phyloP scores from a whole-genome alignment of 2,797 vertebrate species.

The Sus cebifrons region DNA sequence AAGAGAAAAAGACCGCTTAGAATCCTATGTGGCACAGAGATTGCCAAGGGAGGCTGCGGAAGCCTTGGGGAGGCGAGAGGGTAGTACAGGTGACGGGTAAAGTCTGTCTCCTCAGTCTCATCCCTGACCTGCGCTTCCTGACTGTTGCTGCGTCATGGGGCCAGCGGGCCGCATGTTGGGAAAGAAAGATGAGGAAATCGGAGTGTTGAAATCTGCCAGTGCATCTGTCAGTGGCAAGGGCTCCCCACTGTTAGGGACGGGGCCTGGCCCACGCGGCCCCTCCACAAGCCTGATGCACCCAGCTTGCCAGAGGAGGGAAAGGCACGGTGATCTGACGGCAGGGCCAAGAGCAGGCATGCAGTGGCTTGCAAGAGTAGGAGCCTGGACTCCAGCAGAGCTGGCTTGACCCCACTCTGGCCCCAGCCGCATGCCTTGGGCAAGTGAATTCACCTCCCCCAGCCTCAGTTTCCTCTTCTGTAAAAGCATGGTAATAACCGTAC shows the following conservation, averaged over 20 bases:
- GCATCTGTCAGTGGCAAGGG: background rate
- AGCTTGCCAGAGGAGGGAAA: background rate
- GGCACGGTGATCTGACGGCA: background rate
- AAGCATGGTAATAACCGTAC: background rate
- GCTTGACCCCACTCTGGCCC: background rate
- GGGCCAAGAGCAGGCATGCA: background rate
- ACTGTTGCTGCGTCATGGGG: fast-evolving
- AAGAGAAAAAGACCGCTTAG: background rate
- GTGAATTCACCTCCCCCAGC: background rate
- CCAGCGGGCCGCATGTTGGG: background rate
- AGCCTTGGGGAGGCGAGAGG: fast-evolving
- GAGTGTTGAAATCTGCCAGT: constrained; percentile 61
- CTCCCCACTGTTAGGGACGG: background rate
- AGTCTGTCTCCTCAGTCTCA: background rate
- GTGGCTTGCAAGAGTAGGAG: fast-evolving
- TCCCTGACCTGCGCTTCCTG: too few relatives aligned
- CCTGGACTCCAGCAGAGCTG: background rate
- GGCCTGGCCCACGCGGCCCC: background rate
- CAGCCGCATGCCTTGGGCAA: background rate
- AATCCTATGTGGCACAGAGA: background rate
- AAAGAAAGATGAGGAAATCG: constrained; percentile 72
- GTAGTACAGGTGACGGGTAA: fast-evolving
- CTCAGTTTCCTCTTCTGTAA: background rate
- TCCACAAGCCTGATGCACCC: background rate
- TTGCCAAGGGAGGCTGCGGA: fast-evolving